These are phyloP conservation scores for Guaruba guarouba DNA, from an alignment of 2,113 vertebrate species.

Conservation along the genomic window DNA sequence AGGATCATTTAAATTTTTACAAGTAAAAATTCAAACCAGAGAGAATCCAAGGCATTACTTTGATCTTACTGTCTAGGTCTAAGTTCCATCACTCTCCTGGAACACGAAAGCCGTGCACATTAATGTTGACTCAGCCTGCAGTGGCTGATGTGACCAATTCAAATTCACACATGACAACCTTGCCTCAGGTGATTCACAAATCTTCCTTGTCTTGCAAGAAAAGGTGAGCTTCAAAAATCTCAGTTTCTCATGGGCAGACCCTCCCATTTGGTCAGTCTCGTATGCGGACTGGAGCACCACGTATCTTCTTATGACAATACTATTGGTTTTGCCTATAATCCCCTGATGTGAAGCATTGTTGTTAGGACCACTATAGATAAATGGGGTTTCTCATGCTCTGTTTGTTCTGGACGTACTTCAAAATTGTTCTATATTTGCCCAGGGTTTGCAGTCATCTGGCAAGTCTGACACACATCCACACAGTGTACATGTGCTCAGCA, in stretches of 20 bases:
- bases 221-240: neutral
- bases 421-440: neutral
- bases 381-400: neutral
- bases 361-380: neutral
- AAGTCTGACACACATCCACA: neutral
- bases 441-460: neutral
- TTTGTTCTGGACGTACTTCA: neutral
- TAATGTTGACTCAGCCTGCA: neutral
- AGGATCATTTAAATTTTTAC: neutral
- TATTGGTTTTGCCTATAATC: neutral
- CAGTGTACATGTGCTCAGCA: neutral
- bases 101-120: neutral
- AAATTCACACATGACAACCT: neutral
- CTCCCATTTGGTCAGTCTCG: neutral
- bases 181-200: neutral
- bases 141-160: rapidly evolving
- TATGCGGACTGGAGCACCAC: neutral
- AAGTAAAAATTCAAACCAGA: neutral
- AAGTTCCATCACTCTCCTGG: neutral
- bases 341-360: rapidly evolving
- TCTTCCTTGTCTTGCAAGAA: neutral
- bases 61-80: neutral
- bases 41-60: neutral
- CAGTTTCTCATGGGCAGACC: neutral
- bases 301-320: neutral